Conservation (phyloP, 2,888 invertebrate genomes). For the Dolichomitus sp. region DNA sequence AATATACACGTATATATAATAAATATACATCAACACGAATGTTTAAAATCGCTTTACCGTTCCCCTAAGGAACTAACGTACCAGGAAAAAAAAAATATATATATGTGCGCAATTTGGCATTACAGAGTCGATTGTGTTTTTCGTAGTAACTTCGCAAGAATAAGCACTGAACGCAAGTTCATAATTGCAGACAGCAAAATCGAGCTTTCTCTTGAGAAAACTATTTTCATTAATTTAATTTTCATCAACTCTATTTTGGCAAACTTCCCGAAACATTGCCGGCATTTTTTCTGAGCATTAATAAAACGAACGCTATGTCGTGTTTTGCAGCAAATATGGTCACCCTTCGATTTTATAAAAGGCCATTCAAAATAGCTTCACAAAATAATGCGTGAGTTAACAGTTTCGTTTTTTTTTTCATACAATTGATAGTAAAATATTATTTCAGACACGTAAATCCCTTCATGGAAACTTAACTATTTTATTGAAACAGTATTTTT, state of each 20-base stretch:
- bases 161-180: slow-evolving; percentile 19
- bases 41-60: slow-evolving; percentile 36
- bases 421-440: not conserved
- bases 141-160: slow-evolving; percentile 11
- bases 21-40: slow-evolving; percentile 54
- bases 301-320: slow-evolving; percentile 13
- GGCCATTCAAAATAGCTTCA: not conserved
- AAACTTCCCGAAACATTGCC: slow-evolving; percentile 25
- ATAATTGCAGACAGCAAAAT: not conserved
- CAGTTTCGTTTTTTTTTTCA: not conserved
- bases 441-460: not conserved
- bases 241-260: slow-evolving; percentile 21
- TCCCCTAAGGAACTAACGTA: slow-evolving; percentile 48
- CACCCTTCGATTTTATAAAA: not conserved
- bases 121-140: slow-evolving; percentile 43
- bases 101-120: slow-evolving; percentile 64
- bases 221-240: slow-evolving; percentile 24
- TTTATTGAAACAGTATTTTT: not conserved
- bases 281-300: slow-evolving; percentile 24
- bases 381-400: not conserved
- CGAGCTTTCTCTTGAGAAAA: slow-evolving; percentile 1
- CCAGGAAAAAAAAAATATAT: slow-evolving; percentile 56
- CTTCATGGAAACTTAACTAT: not conserved
- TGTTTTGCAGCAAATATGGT: not conserved
- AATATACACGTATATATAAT: slow-evolving; percentile 42